Percentiles rank a stretch among this genome's conserved stretches.
These are phyloP conservation scores for Melinaea marsaeus DNA, from an alignment of 2,888 invertebrate species.

Conservation along the genomic window DNA sequence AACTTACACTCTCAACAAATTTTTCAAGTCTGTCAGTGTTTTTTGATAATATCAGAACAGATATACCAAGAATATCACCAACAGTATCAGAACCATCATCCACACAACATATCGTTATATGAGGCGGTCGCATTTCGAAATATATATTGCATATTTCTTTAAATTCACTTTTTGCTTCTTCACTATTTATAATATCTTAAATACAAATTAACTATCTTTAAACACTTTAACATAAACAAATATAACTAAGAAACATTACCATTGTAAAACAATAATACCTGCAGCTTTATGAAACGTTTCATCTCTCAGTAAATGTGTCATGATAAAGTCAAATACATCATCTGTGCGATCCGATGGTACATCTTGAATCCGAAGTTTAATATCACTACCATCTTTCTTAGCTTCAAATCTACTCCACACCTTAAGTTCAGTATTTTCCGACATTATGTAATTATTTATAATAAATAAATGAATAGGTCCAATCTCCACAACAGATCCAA, in stretches of 20 bases:
- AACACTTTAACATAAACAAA: background rate
- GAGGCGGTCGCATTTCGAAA: slow-evolving; percentile 24
- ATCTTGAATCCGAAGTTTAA: slow-evolving; percentile 32
- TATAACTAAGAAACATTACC: background rate
- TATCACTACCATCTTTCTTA: slow-evolving; percentile 25
- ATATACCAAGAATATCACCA: slow-evolving; percentile 40
- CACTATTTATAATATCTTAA: slow-evolving; percentile 39
- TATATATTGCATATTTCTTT: slow-evolving; percentile 20
- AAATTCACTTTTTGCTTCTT: slow-evolving; percentile 39
- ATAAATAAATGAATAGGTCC: background rate
- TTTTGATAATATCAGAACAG: slow-evolving; percentile 33
- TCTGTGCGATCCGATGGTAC: slow-evolving; percentile 19
- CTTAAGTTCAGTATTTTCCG: slow-evolving; percentile 10
- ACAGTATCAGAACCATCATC: slow-evolving; percentile 37
- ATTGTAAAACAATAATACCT: slow-evolving; percentile 21
- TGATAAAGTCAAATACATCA: slow-evolving; percentile 24
- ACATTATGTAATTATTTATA: background rate
- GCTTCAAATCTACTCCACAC: slow-evolving; percentile 30
- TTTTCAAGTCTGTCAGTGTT: slow-evolving; percentile 30
- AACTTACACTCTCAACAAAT: slow-evolving; percentile 26
- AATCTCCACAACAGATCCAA: background rate
- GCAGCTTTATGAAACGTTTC: slow-evolving; percentile 30
- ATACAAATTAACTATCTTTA: background rate
- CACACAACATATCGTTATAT: slow-evolving; percentile 41
- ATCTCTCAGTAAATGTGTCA: slow-evolving; percentile 23